Percentiles rank a stretch among this genome's conserved stretches.
Conservation (phyloP, 2,113 vertebrate species). For the Stigmatopora argus region DNA sequence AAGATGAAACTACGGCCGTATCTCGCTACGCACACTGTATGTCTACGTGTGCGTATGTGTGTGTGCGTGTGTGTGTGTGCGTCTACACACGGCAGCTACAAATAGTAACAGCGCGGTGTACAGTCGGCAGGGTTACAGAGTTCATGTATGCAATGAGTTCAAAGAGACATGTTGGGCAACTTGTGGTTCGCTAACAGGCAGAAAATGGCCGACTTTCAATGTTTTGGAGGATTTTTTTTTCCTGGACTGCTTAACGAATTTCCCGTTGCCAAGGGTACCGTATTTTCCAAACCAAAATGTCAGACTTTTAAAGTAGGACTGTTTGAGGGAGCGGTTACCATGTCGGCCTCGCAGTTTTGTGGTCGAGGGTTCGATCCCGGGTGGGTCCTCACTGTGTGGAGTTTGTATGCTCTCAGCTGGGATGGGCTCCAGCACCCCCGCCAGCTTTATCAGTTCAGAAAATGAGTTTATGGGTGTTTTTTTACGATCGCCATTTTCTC, state of each 20-base stretch:
- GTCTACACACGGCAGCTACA: constrained; percentile 42
- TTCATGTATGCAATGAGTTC: constrained; percentile 33
- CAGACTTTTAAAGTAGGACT: no score
- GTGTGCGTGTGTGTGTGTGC: constrained; percentile 29
- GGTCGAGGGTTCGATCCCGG: no score
- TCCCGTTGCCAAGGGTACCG: no score
- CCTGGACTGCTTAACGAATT: no score
- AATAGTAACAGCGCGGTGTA: constrained; percentile 51
- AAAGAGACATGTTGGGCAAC: constrained; percentile 20
- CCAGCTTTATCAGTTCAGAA: no score
- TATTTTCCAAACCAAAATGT: no score
- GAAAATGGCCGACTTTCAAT: neutral
- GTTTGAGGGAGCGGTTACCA: no score
- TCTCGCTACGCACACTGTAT: constrained; percentile 39
- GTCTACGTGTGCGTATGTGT: constrained; percentile 10
- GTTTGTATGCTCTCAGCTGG: no score
- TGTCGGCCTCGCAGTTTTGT: no score
- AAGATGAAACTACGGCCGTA: constrained; percentile 50
- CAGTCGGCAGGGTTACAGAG: constrained; percentile 42
- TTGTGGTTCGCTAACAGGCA: neutral
- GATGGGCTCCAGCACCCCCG: no score
- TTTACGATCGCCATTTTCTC: neutral
- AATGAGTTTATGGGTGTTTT: neutral
- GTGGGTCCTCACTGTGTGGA: no score
- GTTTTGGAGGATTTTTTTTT: neutral